phyloP scores from a whole-genome alignment of 2,113 vertebrate genomes.

The Daphoenositta chrysoptera region DNA sequence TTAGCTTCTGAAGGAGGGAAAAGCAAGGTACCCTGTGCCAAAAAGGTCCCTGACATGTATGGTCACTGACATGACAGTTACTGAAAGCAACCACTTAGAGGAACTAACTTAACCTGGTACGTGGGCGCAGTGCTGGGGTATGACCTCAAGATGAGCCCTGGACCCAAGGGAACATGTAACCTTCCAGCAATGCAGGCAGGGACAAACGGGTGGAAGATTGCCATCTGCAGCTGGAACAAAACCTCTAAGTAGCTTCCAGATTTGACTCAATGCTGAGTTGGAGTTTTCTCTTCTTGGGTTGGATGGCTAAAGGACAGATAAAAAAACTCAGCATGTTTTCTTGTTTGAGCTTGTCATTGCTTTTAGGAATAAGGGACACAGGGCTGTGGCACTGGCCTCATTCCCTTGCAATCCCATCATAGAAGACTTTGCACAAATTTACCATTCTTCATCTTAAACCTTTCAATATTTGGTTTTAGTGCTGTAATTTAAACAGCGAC shows the following conservation, averaged over 20 bases:
- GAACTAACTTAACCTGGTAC: background rate
- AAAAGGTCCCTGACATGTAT: background rate
- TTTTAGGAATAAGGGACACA: background rate
- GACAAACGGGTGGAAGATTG: background rate
- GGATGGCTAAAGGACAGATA: background rate
- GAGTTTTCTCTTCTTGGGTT: background rate
- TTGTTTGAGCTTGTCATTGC: background rate
- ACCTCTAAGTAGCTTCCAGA: background rate
- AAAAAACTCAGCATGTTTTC: background rate
- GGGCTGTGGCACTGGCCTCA: background rate
- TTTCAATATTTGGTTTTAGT: background rate
- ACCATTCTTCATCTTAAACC: background rate
- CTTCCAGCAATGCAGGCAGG: background rate
- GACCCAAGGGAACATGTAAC: fast-evolving
- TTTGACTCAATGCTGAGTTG: background rate
- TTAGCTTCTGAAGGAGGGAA: background rate
- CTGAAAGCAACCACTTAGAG: background rate
- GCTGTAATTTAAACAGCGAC: background rate
- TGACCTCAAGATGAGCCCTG: background rate
- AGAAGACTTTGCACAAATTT: background rate
- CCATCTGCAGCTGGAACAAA: background rate
- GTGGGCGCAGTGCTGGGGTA: fast-evolving
- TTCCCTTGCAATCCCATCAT: background rate
- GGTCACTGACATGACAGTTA: background rate
- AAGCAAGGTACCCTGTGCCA: background rate